Evolutionary conservation across 2,888 invertebrate species (phyloP).

Genomic region (Tinea pellionella): DNA sequence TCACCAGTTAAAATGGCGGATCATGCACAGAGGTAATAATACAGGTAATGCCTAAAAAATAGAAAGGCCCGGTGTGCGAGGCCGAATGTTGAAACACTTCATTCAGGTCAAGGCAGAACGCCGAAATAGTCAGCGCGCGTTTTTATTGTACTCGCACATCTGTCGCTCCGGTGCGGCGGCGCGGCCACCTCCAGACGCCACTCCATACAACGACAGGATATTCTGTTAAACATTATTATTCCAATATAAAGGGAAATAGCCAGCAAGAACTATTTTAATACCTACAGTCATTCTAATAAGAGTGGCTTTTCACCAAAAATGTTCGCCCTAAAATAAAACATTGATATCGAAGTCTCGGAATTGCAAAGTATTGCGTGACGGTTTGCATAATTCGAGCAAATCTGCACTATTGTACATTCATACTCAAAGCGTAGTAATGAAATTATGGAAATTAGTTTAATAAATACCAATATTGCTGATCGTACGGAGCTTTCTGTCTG

Average conservation of each 20-base stretch:
- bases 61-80: slow-evolving; percentile 68
- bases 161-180: slow-evolving; percentile 54
- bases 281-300: background rate
- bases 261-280: background rate
- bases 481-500: background rate
- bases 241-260: background rate
- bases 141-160: slow-evolving; percentile 69
- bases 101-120: slow-evolving; percentile 67
- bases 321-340: background rate
- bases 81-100: slow-evolving; percentile 66
- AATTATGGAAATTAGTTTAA: background rate
- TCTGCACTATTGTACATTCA: background rate
- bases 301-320: background rate
- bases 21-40: slow-evolving; percentile 64
- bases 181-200: slow-evolving; percentile 26
- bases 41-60: slow-evolving; percentile 70
- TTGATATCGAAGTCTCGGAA: background rate
- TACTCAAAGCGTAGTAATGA: background rate
- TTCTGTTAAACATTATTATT: background rate
- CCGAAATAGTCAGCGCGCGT: slow-evolving; percentile 67
- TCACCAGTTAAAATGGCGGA: slow-evolving; percentile 47
- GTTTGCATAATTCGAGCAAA: background rate
- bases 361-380: background rate
- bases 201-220: slow-evolving; percentile 15
- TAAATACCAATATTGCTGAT: background rate